Conservation (phyloP, 1,140 invertebrate genomes). For the Aporrectodea caliginosa region DNA sequence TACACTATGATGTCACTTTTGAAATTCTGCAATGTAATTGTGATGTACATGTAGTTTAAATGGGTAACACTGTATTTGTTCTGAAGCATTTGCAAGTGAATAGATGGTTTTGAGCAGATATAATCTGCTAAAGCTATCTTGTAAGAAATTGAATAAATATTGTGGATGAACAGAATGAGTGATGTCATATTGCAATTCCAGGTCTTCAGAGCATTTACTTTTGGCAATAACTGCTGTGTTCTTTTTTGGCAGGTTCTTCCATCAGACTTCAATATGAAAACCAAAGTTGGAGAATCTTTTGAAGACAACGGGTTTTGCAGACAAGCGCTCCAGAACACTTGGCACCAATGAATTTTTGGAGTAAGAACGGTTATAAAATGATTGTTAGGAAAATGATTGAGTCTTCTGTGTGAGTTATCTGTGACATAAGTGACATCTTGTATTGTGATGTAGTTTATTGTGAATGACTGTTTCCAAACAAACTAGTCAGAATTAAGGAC, state of each 20-base stretch:
- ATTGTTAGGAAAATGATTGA: too few relatives aligned
- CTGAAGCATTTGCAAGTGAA: too few relatives aligned
- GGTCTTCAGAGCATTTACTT: not conserved
- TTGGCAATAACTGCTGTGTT: not conserved
- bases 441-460: not conserved
- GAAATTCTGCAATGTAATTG: not conserved
- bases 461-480: not conserved
- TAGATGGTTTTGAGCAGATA: too few relatives aligned
- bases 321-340: not conserved
- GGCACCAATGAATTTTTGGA: not conserved
- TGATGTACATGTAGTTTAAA: not conserved
- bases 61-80: not conserved
- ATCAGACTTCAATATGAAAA: not conserved
- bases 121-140: too few relatives aligned
- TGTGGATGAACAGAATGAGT: not conserved
- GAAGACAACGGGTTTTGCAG: not conserved
- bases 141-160: too few relatives aligned
- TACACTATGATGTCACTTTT: too few relatives aligned
- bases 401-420: too few relatives aligned
- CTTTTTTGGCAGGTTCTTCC: not conserved
- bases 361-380: not conserved
- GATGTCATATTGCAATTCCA: not conserved
- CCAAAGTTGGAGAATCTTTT: not conserved
- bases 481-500: too few relatives aligned
- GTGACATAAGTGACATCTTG: not conserved